Evolutionary conservation across 2,888 invertebrate genomes (phyloP), one percentile per base, ranked within the genome.

Genomic region (Chrysina gloriosa): DNA sequence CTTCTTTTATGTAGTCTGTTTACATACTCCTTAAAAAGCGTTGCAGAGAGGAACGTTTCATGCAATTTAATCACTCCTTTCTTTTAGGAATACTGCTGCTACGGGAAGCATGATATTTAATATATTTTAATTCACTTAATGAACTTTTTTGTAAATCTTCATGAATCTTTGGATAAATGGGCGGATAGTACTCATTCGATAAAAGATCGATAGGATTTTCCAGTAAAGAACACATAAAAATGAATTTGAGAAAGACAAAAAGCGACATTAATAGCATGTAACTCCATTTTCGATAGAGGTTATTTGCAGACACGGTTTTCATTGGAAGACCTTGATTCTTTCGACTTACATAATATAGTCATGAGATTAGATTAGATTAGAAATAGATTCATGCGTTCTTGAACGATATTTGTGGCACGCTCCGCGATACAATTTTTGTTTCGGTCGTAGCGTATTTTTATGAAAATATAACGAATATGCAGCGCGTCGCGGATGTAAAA

Each of bases 281-380:
- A n/a, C 34, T 34, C 7, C 34, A 3, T 1, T 34, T n/a, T 7
- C 3, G n/a, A n/a, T n/a, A n/a, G 16, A 9, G 16, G 36, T 56
- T 56, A 39, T 36, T 23, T 5, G 23, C 56, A 11, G 1, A 23
- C 23, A 36, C 54, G 21, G 34, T 56, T 23, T n/a, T 23, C 19
- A 56, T 39, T 56, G 25, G 25, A 25, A 27, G 58, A 58, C 58
- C 39, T 58, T 58, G 58, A 39, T 58, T 58, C 58, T 42, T 25
- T 16, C 16, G 16, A 39, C 58, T 58, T 58, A 42, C 25, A 39
- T 58, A 58, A 58, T 34, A n/a, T n/a, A 29, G 34, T 11, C 27
- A 4, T 19, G 58, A 39, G 58, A 58, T 58, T 58, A 58, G 58
- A 58, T 58, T 58, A 58, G 58, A 58, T 58, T 58, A 58, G 58